Evolutionary conservation across 1,140 invertebrate genomes (phyloP), one percentile per base, ranked within the genome.

Genomic region (Caenorhabditis brenneri): DNA sequence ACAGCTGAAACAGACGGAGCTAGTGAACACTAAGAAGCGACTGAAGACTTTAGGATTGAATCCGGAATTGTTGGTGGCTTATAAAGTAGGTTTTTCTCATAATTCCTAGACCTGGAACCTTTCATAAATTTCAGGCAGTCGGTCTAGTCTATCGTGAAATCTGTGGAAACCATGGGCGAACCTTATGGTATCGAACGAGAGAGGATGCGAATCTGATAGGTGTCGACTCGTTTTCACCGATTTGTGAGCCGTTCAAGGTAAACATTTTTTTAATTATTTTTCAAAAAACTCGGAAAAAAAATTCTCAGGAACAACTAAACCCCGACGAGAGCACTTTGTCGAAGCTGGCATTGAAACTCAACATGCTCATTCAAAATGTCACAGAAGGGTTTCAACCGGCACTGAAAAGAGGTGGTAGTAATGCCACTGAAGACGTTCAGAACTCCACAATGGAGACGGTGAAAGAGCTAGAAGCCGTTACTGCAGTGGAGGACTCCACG

Each of bases 161-260:
- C 65, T 90, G 89, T 46, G 88, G 83, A 10, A 81, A 87, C 39
- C 87, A 90, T 58, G 84, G 80, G 3, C 84, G 89, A 27, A 53
- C 87, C 12, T 60, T 90, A 27, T 89, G 90, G 84, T 91, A 88
- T 31, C 90, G 74, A 16, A 88, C 82, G 9, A 81, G 88, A 2
- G 90, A 90, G 33, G 86, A 91, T 22, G 89, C 89, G 1, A 88
- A 80, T 22, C 49, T 82, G 16, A 74, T 90, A 2, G 90, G 90
- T n/a, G 85, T 90, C 51, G 84, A 88, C 78, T 88, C 89, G 36
- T 74, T 82, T 19, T 89, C 89, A 15, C 82, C 84, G 0, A 90
- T 90, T 58, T 90, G 89, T 79, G 90, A 87, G 29, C 89, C 89
- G 12, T 90, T 90, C 48, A 91, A 91, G 69, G 89, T 89, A 53